Base-by-base conservation (phyloP, 1,140 invertebrate genomes). In the Mercenaria mercenaria region DNA sequence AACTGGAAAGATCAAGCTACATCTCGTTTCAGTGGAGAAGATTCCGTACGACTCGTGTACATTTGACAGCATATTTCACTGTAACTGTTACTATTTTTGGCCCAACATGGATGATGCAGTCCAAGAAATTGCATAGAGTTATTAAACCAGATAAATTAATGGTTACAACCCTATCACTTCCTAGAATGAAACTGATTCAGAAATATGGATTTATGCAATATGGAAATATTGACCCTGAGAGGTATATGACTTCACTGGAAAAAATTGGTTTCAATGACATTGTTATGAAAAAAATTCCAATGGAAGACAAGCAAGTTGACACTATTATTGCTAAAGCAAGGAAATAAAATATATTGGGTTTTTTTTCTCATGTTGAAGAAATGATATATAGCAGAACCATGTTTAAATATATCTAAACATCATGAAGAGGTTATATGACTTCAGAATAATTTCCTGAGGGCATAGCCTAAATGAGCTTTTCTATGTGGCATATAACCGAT, bases 201-300 rank as follows among this genome's bases (percentile, higher is more conserved):
- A 10, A 47, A 47, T 47, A 18, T 47, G 8, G 43, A 47, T 47
- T 47, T 47, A 47, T 47, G 18, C 43, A 47, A 47, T 47, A 18
- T 47, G 8, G 43, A 8, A 8, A 47, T 47, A 47, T 47, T 47
- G 43, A 47, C 43, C 8, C 8, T 47, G 8, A 92, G 3, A 89
- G 90, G 15, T 94, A 93, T 82, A 94, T 94, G 93, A 67, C 3
- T 37, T 80, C 79, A 15, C 76, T 94, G 20, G 90, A 93, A 83
- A 81, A 77, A 34, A 90, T 61, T 67, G 92, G 93, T 11, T 56
- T 56, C 20, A 8, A 56, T 3, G 20, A 8, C 3, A 23, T 56
- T 56, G 3, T 20, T 23, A 13, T 56, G 15, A 56, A 8, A 13
- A 23, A 56, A 8, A 56, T 56, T 8, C 10, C 15, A 56, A 23